Conservation (phyloP, 2,113 vertebrate species). For the Cinclus mexicanus region DNA sequence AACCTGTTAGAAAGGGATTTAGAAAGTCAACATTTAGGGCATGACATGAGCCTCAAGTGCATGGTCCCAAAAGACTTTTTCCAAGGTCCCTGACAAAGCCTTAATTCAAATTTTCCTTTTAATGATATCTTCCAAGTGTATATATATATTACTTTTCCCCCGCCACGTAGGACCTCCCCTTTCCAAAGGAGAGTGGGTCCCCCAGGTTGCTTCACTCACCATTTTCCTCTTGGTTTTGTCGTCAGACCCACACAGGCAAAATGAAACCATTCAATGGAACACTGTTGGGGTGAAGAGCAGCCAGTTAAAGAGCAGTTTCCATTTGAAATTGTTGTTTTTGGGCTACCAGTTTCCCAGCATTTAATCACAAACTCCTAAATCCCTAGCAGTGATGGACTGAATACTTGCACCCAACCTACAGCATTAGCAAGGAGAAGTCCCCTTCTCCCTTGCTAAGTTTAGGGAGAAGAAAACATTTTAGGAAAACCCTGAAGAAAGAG, state of each 20-base stretch:
- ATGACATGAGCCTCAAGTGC: background rate
- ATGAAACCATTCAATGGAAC: slow-evolving; percentile 99
- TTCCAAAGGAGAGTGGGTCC: background rate
- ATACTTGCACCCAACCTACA: background rate
- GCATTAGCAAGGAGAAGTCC: background rate
- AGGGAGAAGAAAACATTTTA: background rate
- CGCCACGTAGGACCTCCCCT: background rate
- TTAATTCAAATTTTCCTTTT: background rate
- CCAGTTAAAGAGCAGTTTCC: background rate
- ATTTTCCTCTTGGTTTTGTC: slow-evolving; percentile 98
- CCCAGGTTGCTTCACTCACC: slow-evolving; percentile 77
- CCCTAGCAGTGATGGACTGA: background rate
- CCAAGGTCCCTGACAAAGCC: background rate
- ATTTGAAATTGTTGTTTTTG: background rate
- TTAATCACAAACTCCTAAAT: background rate
- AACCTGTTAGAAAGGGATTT: slow-evolving; percentile 70
- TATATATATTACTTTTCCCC: background rate
- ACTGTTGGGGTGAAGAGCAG: slow-evolving; percentile 74
- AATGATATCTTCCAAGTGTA: background rate
- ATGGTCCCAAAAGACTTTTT: background rate
- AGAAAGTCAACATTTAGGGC: background rate
- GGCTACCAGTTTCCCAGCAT: background rate
- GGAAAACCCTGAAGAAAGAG: background rate
- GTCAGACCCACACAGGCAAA: slow-evolving; percentile 96
- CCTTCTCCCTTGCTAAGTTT: background rate